A percentile compares a stretch with the other conserved stretches of the same genome.
These are phyloP conservation scores for Trichonephila clavipes DNA, from an alignment of 1,140 invertebrate species.

Conservation along the genomic window DNA sequence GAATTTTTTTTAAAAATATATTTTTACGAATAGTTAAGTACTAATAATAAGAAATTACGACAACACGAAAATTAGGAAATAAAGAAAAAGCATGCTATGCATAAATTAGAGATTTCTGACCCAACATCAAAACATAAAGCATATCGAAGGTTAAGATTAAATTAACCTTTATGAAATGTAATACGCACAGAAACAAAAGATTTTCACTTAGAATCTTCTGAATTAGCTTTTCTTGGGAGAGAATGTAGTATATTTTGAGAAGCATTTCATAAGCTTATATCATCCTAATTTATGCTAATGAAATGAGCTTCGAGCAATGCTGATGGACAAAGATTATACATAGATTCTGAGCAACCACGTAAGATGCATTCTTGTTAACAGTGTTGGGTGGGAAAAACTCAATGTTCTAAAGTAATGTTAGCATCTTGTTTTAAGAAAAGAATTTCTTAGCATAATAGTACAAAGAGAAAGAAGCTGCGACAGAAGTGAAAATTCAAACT, in stretches of 20 bases:
- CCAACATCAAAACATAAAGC: not conserved
- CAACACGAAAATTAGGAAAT: not conserved
- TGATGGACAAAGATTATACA: not conserved
- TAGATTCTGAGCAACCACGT: not conserved
- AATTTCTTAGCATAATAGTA: not conserved
- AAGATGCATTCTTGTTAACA: not conserved
- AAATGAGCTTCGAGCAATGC: not conserved
- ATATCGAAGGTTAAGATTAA: not conserved
- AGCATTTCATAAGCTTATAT: slow-evolving; percentile 5
- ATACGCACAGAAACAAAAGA: not conserved
- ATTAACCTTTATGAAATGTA: slow-evolving; percentile 8
- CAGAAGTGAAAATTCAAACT: slow-evolving; percentile 8
- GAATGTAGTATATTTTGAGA: not conserved
- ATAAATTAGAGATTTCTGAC: not conserved
- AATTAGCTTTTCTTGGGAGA: not conserved
- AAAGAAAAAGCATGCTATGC: not conserved
- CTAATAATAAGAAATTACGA: not conserved
- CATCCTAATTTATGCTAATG: slow-evolving; percentile 30
- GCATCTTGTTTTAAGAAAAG: slow-evolving; percentile 3
- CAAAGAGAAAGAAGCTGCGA: not conserved
- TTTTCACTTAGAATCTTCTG: not conserved
- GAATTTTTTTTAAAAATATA: too few species aligned
- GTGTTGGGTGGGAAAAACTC: not conserved
- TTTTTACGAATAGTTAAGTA: not conserved
- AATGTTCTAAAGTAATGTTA: not conserved